These are phyloP conservation scores for Rhamnusium bicolor DNA, from an alignment of 2,888 invertebrate species.

Conservation along the genomic window DNA sequence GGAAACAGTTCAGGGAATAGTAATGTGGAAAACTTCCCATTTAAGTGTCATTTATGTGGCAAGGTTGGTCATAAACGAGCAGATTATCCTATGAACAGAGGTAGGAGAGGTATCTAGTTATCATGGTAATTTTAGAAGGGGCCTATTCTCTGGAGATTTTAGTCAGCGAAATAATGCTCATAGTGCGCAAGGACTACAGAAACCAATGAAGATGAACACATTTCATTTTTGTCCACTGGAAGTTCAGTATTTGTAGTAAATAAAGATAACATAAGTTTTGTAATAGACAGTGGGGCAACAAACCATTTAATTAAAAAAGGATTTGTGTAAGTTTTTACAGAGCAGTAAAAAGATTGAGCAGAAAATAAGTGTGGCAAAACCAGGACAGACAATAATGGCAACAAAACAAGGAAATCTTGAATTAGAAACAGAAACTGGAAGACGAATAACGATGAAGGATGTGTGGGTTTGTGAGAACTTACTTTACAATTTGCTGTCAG, in stretches of 20 bases:
- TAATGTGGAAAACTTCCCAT: too few relatives aligned
- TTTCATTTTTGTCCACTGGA: not conserved
- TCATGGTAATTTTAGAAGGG: not conserved
- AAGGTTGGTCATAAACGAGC: not conserved
- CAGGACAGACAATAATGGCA: slow-evolving; percentile 7
- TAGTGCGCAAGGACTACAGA: not conserved
- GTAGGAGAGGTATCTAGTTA: not conserved
- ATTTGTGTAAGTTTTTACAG: not conserved
- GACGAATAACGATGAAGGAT: slow-evolving; percentile 5
- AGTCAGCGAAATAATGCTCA: not conserved
- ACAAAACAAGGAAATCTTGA: slow-evolving; percentile 1
- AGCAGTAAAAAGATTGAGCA: not conserved
- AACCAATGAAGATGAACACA: not conserved
- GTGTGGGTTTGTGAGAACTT: slow-evolving; percentile 27
- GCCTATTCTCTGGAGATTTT: not conserved
- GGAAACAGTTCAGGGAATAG: too few relatives aligned
- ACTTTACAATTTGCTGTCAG: slow-evolving; percentile 23
- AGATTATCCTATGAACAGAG: not conserved
- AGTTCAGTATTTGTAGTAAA: not conserved
- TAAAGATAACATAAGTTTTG: not conserved
- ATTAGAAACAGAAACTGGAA: not conserved
- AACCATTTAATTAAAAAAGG: not conserved
- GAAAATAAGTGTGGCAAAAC: not conserved
- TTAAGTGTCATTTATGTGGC: not conserved
- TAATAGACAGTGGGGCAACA: not conserved